Evolutionary conservation across 2,113 vertebrate species (phyloP).

Genomic region (Lagopus leucura): DNA sequence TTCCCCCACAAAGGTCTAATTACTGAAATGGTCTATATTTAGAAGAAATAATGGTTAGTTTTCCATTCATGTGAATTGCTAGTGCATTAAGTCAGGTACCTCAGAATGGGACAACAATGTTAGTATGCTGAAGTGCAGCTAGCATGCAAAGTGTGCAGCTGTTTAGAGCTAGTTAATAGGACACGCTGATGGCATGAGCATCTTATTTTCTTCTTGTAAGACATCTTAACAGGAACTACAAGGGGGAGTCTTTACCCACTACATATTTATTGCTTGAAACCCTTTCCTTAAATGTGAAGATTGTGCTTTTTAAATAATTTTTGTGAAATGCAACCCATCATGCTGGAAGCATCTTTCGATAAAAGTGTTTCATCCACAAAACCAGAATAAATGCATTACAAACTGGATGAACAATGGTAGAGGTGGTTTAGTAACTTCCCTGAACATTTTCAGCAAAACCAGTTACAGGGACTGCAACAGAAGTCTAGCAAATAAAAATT

Average conservation of each 20-base stretch:
- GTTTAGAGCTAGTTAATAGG: neutral
- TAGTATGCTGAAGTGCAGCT: neutral
- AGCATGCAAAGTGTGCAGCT: neutral
- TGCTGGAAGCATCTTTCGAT: neutral
- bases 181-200: neutral
- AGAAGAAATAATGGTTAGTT: conserved; percentile 32
- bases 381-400: neutral
- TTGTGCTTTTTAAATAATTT: neutral
- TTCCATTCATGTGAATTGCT: neutral
- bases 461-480: neutral
- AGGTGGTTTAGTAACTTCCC: neutral
- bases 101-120: neutral
- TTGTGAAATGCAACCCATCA: neutral
- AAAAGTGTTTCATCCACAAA: neutral
- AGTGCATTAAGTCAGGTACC: neutral
- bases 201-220: neutral
- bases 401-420: neutral
- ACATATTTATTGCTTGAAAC: neutral
- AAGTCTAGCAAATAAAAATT: neutral
- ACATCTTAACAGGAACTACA: neutral
- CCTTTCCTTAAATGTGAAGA: neutral
- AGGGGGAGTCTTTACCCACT: neutral
- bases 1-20: conserved; percentile 21
- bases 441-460: neutral
- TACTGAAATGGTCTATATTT: conserved; percentile 27